A percentile compares a stretch with the other conserved stretches of the same genome.
These are phyloP conservation scores for Aulostomus chinensis DNA, from an alignment of 2,797 vertebrate species.

Conservation along the genomic window DNA sequence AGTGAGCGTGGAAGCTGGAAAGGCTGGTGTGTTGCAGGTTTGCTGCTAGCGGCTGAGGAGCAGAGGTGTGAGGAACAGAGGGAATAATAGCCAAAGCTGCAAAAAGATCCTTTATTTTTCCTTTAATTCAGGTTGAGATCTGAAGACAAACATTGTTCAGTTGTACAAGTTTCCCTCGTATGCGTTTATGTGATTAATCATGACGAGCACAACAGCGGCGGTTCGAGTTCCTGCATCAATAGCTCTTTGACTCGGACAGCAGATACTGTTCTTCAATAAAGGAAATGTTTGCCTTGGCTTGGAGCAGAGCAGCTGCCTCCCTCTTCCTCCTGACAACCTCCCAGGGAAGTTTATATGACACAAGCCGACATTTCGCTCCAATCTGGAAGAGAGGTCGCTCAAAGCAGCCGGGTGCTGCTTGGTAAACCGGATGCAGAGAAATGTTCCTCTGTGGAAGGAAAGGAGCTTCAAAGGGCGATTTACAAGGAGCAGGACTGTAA, in stretches of 20 bases:
- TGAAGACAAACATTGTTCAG: too few relatives aligned
- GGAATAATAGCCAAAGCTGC: too few relatives aligned
- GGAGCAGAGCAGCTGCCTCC: constrained; percentile 55
- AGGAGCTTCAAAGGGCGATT: constrained; percentile 62
- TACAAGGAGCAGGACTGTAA: constrained; percentile 51
- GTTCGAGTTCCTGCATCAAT: constrained; percentile 52
- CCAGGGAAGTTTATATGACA: constrained; percentile 62
- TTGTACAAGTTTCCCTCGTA: constrained; percentile 16
- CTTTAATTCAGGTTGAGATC: too few relatives aligned
- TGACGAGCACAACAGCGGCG: constrained; percentile 45
- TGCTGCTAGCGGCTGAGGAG: too few relatives aligned
- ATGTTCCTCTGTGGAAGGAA: constrained; percentile 60
- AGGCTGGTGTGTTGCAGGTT: too few relatives aligned
- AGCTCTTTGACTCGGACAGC: constrained; percentile 60
- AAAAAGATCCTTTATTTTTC: too few relatives aligned
- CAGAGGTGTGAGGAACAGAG: too few relatives aligned
- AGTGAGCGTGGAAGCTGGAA: too few relatives aligned
- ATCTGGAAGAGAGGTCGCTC: too few relatives aligned
- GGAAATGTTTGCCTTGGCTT: constrained; percentile 69
- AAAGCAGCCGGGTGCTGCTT: constrained; percentile 26
- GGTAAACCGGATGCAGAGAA: constrained; percentile 58
- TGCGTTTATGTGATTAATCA: constrained; percentile 47
- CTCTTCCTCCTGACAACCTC: constrained; percentile 65
- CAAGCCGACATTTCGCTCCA: constrained; percentile 43
- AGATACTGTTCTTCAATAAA: constrained; percentile 72